phyloP scores from a whole-genome alignment of 64 coral and sea anemone genomes.

The Porites australiensis region DNA sequence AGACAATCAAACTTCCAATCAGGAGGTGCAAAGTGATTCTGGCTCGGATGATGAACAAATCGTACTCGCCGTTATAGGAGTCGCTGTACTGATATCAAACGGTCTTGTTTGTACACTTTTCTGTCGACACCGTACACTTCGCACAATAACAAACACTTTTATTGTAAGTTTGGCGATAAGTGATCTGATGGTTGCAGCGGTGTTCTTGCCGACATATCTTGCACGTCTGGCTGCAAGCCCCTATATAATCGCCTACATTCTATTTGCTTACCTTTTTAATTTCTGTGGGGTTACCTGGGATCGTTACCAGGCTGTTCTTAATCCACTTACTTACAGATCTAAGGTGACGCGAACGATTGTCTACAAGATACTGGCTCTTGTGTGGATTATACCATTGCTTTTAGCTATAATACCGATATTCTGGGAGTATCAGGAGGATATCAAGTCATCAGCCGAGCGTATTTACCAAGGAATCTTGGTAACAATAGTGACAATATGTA shows the following conservation, averaged over 20 bases:
- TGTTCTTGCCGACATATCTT: slow-evolving; percentile 79
- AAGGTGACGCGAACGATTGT: slow-evolving; percentile 74
- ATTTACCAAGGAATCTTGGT: slow-evolving; percentile 78
- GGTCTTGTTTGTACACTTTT: slow-evolving; percentile 84
- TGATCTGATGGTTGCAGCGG: slow-evolving; percentile 77
- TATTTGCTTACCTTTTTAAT: slow-evolving; percentile 96
- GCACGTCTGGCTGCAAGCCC: slow-evolving; percentile 40
- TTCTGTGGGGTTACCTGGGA: slow-evolving; percentile 97
- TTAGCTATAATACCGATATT: slow-evolving; percentile 77
- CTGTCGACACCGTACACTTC: slow-evolving; percentile 60
- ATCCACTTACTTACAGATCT: slow-evolving; percentile 81
- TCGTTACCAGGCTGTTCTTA: slow-evolving; percentile 82
- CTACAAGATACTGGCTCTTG: slow-evolving; percentile 66
- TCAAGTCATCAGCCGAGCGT: slow-evolving; percentile 25
- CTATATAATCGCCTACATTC: slow-evolving; percentile 92
- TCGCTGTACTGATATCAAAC: slow-evolving; percentile 78
- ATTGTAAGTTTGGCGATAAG: slow-evolving; percentile 91
- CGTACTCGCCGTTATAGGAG: slow-evolving; percentile 65
- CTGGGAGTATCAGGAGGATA: slow-evolving; percentile 63
- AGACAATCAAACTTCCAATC: not conserved
- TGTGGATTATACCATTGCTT: slow-evolving; percentile 75
- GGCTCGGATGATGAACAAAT: not conserved
- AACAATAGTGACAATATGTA: slow-evolving; percentile 52
- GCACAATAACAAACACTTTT: slow-evolving; percentile 93
- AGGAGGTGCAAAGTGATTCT: not conserved